Percentiles rank a stretch among this genome's conserved stretches.
These are phyloP conservation scores for Phaonia tiefii DNA, from an alignment of 2,888 invertebrate species.

Conservation along the genomic window DNA sequence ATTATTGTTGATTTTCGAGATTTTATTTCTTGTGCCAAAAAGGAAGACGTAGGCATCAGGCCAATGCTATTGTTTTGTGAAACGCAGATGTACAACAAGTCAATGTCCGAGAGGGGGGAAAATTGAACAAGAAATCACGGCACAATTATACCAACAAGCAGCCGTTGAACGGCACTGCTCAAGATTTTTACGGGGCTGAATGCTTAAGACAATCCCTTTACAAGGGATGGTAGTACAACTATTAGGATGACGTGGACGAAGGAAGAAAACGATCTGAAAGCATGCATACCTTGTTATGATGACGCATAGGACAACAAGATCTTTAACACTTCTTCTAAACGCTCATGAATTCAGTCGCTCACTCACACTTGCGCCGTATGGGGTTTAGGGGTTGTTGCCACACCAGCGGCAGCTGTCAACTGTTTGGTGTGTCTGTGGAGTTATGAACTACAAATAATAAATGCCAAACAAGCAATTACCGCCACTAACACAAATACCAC, in stretches of 20 bases:
- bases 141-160: constrained; percentile 27
- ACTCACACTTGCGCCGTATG: no score
- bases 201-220: constrained; percentile 31
- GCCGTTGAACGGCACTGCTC: constrained; percentile 8
- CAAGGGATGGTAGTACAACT: constrained; percentile 45
- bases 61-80: constrained; percentile 35
- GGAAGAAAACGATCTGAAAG: neutral
- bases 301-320: constrained; percentile 63
- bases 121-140: constrained; percentile 43
- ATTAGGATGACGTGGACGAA: constrained; percentile 6
- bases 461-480: constrained; percentile 31
- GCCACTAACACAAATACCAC: constrained; percentile 38
- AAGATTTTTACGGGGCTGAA: neutral
- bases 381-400: constrained; percentile 64
- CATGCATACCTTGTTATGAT: constrained; percentile 22
- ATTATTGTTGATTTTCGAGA: no score
- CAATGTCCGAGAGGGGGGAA: constrained; percentile 74
- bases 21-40: constrained; percentile 15
- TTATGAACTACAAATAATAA: constrained; percentile 1
- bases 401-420: constrained; percentile 65
- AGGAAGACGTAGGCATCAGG: constrained; percentile 27
- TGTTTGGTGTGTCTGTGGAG: neutral
- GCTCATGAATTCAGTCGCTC: neutral
- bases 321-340: constrained; percentile 54
- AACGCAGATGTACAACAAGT: constrained; percentile 76